These are phyloP conservation scores for Brachionus koreanus DNA, from an alignment of 1,140 invertebrate genomes.

Conservation along the genomic window DNA sequence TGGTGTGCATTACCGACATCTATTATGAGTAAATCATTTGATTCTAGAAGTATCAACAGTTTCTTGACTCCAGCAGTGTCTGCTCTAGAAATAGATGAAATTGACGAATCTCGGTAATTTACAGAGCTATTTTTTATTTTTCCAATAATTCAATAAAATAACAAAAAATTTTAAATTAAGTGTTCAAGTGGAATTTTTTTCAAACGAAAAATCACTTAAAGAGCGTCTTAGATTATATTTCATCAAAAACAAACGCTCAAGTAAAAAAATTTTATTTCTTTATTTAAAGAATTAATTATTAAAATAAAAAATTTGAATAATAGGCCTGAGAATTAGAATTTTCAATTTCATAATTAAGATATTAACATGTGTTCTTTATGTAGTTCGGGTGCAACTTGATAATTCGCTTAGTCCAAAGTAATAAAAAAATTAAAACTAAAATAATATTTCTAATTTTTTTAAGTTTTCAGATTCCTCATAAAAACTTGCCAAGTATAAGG, in stretches of 20 bases:
- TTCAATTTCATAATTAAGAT: constrained; percentile 94
- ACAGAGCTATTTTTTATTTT: neutral
- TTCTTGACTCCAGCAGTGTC: neutral
- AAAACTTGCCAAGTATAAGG: neutral
- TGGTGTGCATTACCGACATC: neutral
- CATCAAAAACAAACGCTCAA: constrained; percentile 96
- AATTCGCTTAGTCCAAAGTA: constrained; percentile 49
- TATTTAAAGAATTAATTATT: neutral
- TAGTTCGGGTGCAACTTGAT: constrained; percentile 83
- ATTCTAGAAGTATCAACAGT: constrained; percentile 2
- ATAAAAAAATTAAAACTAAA: neutral
- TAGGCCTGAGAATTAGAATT: constrained; percentile 91
- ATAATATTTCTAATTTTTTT: constrained; percentile 11
- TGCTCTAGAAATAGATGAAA: neutral
- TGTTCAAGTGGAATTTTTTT: constrained; percentile 96
- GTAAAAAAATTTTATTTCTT: constrained; percentile 78
- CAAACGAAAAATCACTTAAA: constrained; percentile 97
- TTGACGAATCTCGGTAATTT: neutral
- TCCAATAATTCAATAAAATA: neutral
- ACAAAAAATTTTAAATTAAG: constrained; percentile 59
- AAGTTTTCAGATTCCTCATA: constrained; percentile 38
- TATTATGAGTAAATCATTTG: neutral
- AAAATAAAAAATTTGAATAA: neutral
- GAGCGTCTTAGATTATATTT: constrained; percentile 95
- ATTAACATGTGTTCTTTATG: constrained; percentile 88